Base-by-base conservation (phyloP, 2,888 invertebrate species). In the Drosophila bunnanda region DNA sequence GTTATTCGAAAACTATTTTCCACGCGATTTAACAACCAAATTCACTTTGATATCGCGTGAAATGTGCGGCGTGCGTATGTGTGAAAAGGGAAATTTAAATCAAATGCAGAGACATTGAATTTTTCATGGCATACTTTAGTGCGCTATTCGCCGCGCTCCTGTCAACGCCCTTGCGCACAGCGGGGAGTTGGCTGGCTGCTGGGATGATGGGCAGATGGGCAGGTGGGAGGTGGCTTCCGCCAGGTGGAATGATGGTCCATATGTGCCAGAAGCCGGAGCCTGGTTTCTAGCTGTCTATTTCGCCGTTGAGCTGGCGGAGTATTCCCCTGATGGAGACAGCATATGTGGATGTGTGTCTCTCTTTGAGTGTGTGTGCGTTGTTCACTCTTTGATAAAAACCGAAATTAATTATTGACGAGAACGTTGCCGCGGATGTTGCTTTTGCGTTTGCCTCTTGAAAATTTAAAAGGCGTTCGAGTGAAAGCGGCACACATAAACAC, bases 381-480 rank as follows among this genome's bases (percentile, higher is more conserved):
- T 62, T 57, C 66, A 64, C 62, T 80, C 88, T 87, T 85, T 85
- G 87, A 89, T 87, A 89, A 87, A 85, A 85, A 89, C 88, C 82
- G 75, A 85, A 85, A 85, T 85, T 85, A 85, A 85, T 85, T 87
- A 85, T 85, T 89, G 82, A 85, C 89, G 80, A 75, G 80, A 60
- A 72, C 71, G 72, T 70, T 60, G 79, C 68, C 67, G 68, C 59
- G 64, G 43, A 64, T 65, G 64, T 50, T 65, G 65, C 64, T 38
- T 69, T 70, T 59, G 52, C 59, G 58, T 64, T 41, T 8, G 38
- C 38, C 76, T 75, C 75, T 75, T 76, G 78, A 78, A 89, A 89
- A 82, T 85, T 80, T 85, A 72, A 89, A 88, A 85, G 86, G 88
- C 86, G 86, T 89, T 88, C 89, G 70, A 88, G 83, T 82, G 90